Percentiles rank a stretch among this genome's conserved stretches.
Conservation (phyloP, 2,888 invertebrate genomes). For the Plebejus anna region DNA sequence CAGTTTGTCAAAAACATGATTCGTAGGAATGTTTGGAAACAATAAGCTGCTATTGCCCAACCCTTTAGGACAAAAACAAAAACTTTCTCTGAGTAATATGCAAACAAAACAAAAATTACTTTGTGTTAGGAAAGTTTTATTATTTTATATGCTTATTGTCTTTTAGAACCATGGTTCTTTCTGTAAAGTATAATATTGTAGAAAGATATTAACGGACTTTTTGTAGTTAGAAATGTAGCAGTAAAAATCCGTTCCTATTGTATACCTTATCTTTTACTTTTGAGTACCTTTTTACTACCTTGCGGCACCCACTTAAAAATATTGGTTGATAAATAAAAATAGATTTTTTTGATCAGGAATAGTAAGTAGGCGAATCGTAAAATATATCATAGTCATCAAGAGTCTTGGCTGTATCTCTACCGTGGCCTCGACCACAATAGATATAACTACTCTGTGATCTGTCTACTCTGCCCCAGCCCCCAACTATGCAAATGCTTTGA, state of each 20-base stretch:
- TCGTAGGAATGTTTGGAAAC: background rate
- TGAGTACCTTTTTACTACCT: background rate
- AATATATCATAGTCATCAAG: too few relatives aligned
- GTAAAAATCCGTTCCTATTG: background rate
- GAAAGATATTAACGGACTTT: too few relatives aligned
- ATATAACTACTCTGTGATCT: too few relatives aligned
- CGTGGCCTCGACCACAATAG: too few relatives aligned
- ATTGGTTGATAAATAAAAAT: too few relatives aligned
- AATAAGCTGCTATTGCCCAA: background rate
- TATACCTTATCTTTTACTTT: background rate
- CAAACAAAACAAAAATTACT: background rate
- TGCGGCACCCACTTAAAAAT: too few relatives aligned
- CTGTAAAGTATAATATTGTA: background rate
- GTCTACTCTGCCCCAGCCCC: too few relatives aligned
- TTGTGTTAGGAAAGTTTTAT: slow-evolving; percentile 5
- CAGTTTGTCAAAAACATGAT: background rate
- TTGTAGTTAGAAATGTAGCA: too few relatives aligned
- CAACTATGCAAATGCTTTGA: too few relatives aligned
- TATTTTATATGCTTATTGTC: background rate
- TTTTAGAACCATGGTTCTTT: background rate
- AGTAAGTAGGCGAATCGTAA: too few relatives aligned
- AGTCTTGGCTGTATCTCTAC: too few relatives aligned
- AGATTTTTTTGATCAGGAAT: too few relatives aligned
- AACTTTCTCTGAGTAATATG: background rate
- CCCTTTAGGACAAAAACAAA: slow-evolving; percentile 5